Base-by-base conservation (phyloP, 2,113 vertebrate species). In the Platysteira castanea region DNA sequence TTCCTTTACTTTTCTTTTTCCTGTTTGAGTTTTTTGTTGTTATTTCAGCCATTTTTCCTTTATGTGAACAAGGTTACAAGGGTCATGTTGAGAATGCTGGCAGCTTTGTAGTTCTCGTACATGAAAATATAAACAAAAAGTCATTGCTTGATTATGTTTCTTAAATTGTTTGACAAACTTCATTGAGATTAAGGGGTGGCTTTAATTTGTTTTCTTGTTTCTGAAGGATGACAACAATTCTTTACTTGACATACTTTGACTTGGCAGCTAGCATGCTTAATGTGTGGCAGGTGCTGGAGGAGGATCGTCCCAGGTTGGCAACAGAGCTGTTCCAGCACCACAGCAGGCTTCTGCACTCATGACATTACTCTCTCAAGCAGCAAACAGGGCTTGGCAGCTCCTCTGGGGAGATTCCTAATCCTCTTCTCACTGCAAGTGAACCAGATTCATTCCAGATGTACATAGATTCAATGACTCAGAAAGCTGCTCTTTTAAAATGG, bases 381-480 rank as follows among this genome's bases (percentile, higher is more conserved):
- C 60, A 82, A 63, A 15, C 47, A 49, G 70, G 37, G 44, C 56
- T 77, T 53, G 85, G 93, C 91, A 95, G 59, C 77, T 94, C 91
- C 94, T 70, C 53, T 82, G 6, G 15, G 79, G 73, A 91, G 73
- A 71, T 76, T 94, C 70, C 91, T 96, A 84, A 96, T 95, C 94
- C 93, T 93, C 92, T 95, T 85, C 87, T 96, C 90, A 33, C 84
- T 78, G 75, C 64, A 74, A 93, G 90, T 60, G 74, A 85, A 81
- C 93, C 91, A 97, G 92, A 97, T 97, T 88, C 13, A 46, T 98
- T 98, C 97, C 97, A 98, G 96, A 97, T 97, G 95, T 86, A 57
- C 30, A 27, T 10, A 84, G 87, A 91, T 89, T 84, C 95, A 97
- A 76, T 75, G 92, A 77, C 74, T 95, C 90, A 30, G 94, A 97